A percentile compares a stretch with the other conserved stretches of the same genome.
phyloP scores from a whole-genome alignment of 2,888 invertebrate genomes.

The Thysanoteuthis rhombus region DNA sequence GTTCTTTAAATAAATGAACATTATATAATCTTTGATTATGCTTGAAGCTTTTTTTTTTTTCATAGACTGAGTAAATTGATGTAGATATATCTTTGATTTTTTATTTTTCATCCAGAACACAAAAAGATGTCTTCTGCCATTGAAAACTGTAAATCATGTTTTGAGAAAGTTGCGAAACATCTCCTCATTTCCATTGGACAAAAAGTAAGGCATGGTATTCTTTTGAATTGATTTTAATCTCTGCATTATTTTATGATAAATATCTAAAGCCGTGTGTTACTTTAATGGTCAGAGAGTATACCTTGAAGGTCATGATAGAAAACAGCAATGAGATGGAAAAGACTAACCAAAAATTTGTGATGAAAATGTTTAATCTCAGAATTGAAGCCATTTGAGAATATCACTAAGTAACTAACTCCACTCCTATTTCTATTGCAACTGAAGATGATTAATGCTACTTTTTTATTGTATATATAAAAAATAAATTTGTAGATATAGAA shows the following conservation, averaged over 20 bases:
- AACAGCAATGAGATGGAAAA: too few species aligned
- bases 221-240: background rate
- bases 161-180: constrained; percentile 86
- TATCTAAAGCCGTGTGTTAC: too few species aligned
- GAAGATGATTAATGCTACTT: too few species aligned
- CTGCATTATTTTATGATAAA: background rate
- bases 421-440: too few species aligned
- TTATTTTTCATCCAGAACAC: constrained; percentile 73
- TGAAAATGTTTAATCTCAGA: too few species aligned
- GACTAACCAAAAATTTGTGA: too few species aligned
- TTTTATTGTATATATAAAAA: too few species aligned
- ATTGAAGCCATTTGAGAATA: too few species aligned
- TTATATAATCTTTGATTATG: background rate
- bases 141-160: constrained; percentile 84
- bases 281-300: too few species aligned
- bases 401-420: too few species aligned
- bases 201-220: constrained; percentile 71
- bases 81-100: background rate
- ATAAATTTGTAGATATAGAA: too few species aligned
- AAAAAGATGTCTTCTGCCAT: constrained; percentile 75
- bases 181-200: constrained; percentile 83
- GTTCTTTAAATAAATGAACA: background rate
- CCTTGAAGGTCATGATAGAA: too few species aligned
- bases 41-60: background rate
- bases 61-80: background rate